Evolutionary conservation across 1,140 invertebrate species (phyloP).

Genomic region (Drosophila littoralis): DNA sequence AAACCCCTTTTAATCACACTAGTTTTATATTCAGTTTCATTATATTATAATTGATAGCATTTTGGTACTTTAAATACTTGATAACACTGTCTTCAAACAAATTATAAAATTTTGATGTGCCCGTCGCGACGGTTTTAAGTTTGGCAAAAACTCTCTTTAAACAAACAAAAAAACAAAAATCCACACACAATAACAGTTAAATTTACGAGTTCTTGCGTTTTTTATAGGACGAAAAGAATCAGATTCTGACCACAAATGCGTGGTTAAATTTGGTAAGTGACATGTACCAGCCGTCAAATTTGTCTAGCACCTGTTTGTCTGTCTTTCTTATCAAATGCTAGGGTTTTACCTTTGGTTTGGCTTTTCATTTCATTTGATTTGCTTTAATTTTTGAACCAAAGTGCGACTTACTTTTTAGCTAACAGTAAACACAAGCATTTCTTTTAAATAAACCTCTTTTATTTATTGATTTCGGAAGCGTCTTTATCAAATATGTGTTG

Average conservation of each 20-base stretch:
- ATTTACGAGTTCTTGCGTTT: conserved; percentile 77
- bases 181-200: conserved; percentile 33
- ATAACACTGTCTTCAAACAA: too few species aligned
- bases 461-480: conserved; percentile 49
- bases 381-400: conserved; percentile 30
- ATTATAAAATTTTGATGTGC: neutral
- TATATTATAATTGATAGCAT: too few species aligned
- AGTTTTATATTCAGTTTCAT: too few species aligned
- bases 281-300: conserved; percentile 86
- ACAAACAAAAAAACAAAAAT: neutral
- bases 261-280: conserved; percentile 98
- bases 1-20: too few species aligned
- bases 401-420: conserved; percentile 60
- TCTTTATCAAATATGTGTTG: conserved; percentile 72
- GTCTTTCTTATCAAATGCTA: conserved; percentile 41
- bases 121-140: conserved; percentile 4
- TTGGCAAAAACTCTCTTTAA: neutral
- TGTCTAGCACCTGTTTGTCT: conserved; percentile 69
- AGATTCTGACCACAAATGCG: conserved; percentile 97
- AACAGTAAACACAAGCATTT: conserved; percentile 56
- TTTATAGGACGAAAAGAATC: conserved; percentile 92
- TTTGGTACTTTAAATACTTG: too few species aligned
- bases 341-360: conserved; percentile 33
- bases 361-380: conserved; percentile 6
- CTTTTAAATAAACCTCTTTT: conserved; percentile 34